Conservation (phyloP, 1,140 invertebrate genomes). For the Potamilus streckersoni region DNA sequence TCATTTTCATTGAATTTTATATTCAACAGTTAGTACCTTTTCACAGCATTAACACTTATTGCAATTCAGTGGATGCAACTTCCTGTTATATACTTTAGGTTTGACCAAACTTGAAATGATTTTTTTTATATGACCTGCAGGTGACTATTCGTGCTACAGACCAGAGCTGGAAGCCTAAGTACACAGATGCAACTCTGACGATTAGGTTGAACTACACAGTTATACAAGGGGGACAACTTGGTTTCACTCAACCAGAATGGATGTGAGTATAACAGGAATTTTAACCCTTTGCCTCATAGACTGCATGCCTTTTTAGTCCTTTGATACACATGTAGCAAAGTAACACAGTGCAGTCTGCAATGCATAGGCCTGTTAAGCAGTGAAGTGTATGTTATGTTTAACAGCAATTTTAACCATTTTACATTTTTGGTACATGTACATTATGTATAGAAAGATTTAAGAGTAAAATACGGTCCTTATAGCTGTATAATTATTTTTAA, state of each 20-base stretch:
- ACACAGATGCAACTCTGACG: not conserved
- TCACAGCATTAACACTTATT: not conserved
- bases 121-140: constrained; percentile 4
- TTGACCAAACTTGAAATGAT: not conserved
- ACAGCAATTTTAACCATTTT: too few relatives aligned
- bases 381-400: too few relatives aligned
- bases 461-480: too few relatives aligned
- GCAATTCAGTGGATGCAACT: not conserved
- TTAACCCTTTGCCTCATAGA: too few relatives aligned
- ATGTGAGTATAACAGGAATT: constrained; percentile 10
- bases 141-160: constrained; percentile 20
- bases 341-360: too few relatives aligned
- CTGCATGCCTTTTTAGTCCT: too few relatives aligned
- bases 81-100: not conserved
- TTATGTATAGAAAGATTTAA: too few relatives aligned
- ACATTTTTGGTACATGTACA: too few relatives aligned
- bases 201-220: not conserved
- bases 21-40: not conserved
- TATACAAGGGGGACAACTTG: not conserved
- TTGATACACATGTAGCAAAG: too few relatives aligned
- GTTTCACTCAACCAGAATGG: constrained; percentile 25
- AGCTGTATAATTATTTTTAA: too few relatives aligned
- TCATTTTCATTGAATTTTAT: too few relatives aligned
- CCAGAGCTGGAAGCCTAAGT: constrained; percentile 21
- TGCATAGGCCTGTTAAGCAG: too few relatives aligned